phyloP scores from a whole-genome alignment of 2,888 invertebrate species.

The Acanthopleura granulata region DNA sequence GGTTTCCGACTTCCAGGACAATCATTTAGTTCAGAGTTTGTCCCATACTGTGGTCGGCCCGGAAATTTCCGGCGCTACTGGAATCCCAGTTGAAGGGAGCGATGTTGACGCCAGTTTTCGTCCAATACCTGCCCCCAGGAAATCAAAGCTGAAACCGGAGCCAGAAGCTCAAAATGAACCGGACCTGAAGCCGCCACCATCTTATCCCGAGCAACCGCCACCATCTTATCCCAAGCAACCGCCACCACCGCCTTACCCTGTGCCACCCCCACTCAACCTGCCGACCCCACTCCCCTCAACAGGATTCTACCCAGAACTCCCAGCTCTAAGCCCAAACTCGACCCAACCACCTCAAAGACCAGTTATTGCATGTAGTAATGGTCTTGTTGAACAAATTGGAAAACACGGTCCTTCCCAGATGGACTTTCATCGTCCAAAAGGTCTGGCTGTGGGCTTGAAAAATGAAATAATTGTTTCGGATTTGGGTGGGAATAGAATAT shows the following conservation, averaged over 20 bases:
- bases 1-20: slow-evolving; percentile 50
- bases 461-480: slow-evolving; percentile 59
- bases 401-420: slow-evolving; percentile 47
- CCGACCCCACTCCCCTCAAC: slow-evolving; percentile 4
- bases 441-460: slow-evolving; percentile 47
- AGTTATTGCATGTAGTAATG: slow-evolving; percentile 38
- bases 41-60: slow-evolving; percentile 42
- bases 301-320: slow-evolving; percentile 34
- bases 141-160: not conserved
- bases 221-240: too few species aligned
- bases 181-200: not conserved
- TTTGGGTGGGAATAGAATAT: slow-evolving; percentile 50
- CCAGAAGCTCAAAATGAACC: not conserved
- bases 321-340: not conserved
- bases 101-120: not conserved
- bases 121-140: not conserved
- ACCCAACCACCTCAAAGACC: not conserved
- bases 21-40: slow-evolving; percentile 56
- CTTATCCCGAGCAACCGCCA: not conserved
- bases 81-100: not conserved
- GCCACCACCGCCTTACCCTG: not conserved
- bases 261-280: not conserved
- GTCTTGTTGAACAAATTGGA: slow-evolving; percentile 48
- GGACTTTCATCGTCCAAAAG: slow-evolving; percentile 55
- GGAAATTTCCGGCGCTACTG: slow-evolving; percentile 26